Base-by-base conservation (phyloP, 2,797 vertebrate species). In the Lagocephalus sceleratus region DNA sequence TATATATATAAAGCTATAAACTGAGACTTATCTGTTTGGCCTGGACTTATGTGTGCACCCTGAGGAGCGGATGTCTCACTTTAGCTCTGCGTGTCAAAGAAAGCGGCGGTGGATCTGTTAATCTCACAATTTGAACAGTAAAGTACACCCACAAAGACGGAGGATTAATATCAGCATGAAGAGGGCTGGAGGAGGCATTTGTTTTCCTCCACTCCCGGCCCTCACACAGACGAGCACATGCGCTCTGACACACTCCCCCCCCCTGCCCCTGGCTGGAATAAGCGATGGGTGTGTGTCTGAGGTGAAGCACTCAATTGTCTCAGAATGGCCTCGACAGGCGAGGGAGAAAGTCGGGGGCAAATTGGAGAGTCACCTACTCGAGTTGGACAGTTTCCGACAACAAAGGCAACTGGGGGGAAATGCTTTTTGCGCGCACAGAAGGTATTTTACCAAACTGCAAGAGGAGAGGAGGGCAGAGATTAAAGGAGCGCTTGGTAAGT, bases 391-490 rank as follows among this genome's bases (percentile, higher is more conserved):
- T 55, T 26, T 23, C 1, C 41, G 56, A 64, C 3, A 5, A 63
- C 32, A 44, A 60, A 46, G 26, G 44, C 17, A 20, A 17, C 41
- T 15, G 49, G 43, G 53, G 44, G 66, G 83, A 83, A 50, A 88
- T 89, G 82, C 29, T 87, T 9, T 86, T 81, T 84, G 58, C 86
- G 57, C 63, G 78, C 64, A 52, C 68, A 50, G 75, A 83, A 46
- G 80, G 75, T 20, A 58, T 87, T 84, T 83, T 88, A 73, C 78
- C 87, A 20, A 89, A 88, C 75, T 83, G 76, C 62, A 81, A 51
- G 10, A 74, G 66, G 53, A 83, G 85, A 76, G 58, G 54, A 50
- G 5, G 57, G 39, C 41, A 65, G 60, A 60, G 57, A 44, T n/a
- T 15, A 54, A 50, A 55, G 51, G 65, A 69, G 42, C 5, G 40